Base-by-base conservation (phyloP, 2,888 invertebrate species). In the Cordilura impudica region DNA sequence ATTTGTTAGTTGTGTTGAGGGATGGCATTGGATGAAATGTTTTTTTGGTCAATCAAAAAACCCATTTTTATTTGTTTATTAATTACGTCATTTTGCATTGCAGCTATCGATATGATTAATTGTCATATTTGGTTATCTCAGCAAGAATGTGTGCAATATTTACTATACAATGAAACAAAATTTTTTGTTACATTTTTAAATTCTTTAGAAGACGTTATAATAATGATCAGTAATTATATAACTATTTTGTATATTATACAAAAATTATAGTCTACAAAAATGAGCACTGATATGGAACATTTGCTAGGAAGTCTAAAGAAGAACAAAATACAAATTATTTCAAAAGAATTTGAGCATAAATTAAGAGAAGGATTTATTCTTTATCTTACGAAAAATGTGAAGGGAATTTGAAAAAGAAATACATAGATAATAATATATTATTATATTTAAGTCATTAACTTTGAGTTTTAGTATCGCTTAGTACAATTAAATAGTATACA, bases 171-270 rank as follows among this genome's bases (percentile, higher is more conserved):
- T 35, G 35, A n/a, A n/a, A n/a, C n/a, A n/a, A n/a, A n/a, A n/a
- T 39, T 10, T 12, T 31, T 63, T 43, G 21, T 45, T 19, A n/a
- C 3, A 16, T 23, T 2, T 29, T 14, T 31, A 23, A 18, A 4
- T 31, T 31, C 8, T 18, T 8, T 7, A 49, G 19, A 18, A n/a
- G 60, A 43, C 23, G 14, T 19, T 31, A 31, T 19, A 0, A 35
- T 75, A 69, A 67, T 75, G 26, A 69, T 45, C 23, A 67, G 8
- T 67, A 60, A 74, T 74, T 67, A 74, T 19, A 35, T 7, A 67
- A 58, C 5, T 60, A 45, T 45, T 31, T 4, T 23, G 35, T 2
- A 14, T 43, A 2, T 60, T 16, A 14, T 39, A n/a, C n/a, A n/a
- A n/a, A 39, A 39, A 39, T 35, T 35, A 35, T 12, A 35, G 35